Evolutionary conservation across 2,888 invertebrate species (phyloP).

Genomic region (Nebria brevicollis): DNA sequence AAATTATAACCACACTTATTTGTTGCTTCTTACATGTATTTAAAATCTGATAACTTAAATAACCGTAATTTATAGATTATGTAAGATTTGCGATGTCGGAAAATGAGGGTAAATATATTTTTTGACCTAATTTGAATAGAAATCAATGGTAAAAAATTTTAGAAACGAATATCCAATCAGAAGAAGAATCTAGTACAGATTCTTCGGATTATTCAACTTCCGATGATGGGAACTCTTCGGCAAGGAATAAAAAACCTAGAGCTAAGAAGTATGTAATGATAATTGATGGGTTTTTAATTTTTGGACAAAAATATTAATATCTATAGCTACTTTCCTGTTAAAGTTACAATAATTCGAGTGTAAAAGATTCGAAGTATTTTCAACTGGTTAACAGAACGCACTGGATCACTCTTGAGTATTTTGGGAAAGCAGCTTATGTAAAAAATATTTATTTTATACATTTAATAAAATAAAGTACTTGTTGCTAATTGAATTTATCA

Average conservation of each 20-base stretch:
- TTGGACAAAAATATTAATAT: too few species aligned
- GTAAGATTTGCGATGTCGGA: not conserved
- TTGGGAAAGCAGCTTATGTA: too few species aligned
- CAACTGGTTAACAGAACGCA: too few species aligned
- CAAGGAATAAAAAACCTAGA: not conserved
- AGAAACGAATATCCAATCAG: not conserved
- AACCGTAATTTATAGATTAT: not conserved
- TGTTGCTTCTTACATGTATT: not conserved
- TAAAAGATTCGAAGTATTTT: too few species aligned
- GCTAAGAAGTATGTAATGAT: not conserved
- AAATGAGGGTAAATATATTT: not conserved
- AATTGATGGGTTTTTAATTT: not conserved
- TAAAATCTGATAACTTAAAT: not conserved
- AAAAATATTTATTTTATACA: too few species aligned
- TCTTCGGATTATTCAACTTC: not conserved
- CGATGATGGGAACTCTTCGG: not conserved
- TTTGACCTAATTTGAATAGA: not conserved
- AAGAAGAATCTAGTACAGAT: not conserved
- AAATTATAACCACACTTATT: too few species aligned
- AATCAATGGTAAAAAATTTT: not conserved
- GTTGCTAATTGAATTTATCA: too few species aligned
- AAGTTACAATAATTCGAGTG: too few species aligned
- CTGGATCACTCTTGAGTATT: too few species aligned
- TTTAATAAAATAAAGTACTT: too few species aligned
- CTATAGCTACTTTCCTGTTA: too few species aligned